Evolutionary conservation across 2,113 vertebrate species (phyloP), one percentile per base, ranked within the genome.

Genomic region (Rhadina sibilatrix): DNA sequence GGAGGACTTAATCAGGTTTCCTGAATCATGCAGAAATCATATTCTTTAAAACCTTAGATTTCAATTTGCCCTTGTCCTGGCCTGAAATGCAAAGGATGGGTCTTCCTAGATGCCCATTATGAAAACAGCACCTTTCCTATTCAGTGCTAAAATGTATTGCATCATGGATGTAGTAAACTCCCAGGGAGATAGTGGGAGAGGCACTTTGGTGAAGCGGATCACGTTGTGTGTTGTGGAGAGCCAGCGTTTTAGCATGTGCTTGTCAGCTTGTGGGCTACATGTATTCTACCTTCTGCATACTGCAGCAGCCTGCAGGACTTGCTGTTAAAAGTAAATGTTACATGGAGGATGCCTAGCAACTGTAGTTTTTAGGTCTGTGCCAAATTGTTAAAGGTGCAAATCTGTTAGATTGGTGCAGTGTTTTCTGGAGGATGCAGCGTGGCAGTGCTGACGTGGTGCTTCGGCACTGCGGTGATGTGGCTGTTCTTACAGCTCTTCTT

Each of bases 341-440:
- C 60, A 46, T 74, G 87, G 76, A 93, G 75, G 92, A 90, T 97
- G 94, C 93, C 90, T 95, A 96, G 94, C 93, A 96, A 97, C 91
- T 96, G 93, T 83, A 71, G 60, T 54, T 83, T 63, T 77, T 44
- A 81, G n/a, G 68, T 90, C 79, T 93, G 56, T 96, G 93, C 93
- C 94, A 93, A 65, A 69, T 38, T 66, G 70, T 88, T 85, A 50
- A 94, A 96, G 91, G 94, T 94, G 71, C 87, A 85, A 70, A 96
- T 89, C 93, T 69, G 84, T 94, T 53, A 50, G 69, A 65, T 38
- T 30, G 59, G 22, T 83, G 70, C 82, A 53, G 87, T 76, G 28
- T 87, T 87, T 82, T 54, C 63, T 90, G 82, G 57, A 77, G 57
- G 75, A 53, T 56, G 37, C 46, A 4, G 35, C 0, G 1, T 59